phyloP scores from a whole-genome alignment of 35 echinoderm and acorn worm species.

The Apostichopus californicus region DNA sequence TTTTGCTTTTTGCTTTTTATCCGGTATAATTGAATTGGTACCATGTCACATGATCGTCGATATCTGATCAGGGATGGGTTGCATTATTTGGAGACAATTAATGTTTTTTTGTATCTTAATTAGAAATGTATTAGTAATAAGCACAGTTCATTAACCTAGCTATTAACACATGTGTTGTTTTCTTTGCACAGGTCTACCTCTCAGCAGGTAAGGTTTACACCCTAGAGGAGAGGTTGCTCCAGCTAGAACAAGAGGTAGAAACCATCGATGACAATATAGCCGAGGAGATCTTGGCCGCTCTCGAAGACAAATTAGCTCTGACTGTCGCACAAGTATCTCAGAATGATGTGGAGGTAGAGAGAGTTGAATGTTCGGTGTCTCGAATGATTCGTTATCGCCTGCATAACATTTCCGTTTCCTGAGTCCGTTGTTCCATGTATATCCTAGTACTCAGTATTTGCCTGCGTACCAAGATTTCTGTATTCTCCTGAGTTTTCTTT shows the following conservation, averaged over 20 bases:
- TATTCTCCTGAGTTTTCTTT: no score
- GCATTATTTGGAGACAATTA: no score
- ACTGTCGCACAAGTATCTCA: constrained; percentile 95
- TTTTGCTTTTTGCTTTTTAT: no score
- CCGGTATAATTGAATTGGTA: no score
- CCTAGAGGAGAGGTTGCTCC: constrained; percentile 80
- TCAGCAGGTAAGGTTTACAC: constrained; percentile 98
- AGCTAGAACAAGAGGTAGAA: constrained; percentile 80
- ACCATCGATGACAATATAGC: constrained; percentile 74
- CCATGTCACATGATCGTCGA: no score
- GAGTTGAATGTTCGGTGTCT: constrained; percentile 51
- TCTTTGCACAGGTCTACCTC: constrained; percentile 77
- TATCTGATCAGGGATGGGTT: no score
- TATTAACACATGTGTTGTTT: neutral
- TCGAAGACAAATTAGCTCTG: constrained; percentile 91
- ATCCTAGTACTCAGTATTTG: no score
- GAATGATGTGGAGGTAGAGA: constrained; percentile 86
- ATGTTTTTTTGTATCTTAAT: no score
- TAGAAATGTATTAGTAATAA: no score
- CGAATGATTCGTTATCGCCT: constrained; percentile 24
- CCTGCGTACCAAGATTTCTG: no score
- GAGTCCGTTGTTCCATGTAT: neutral
- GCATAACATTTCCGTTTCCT: constrained; percentile 10
- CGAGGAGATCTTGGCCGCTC: constrained; percentile 78
- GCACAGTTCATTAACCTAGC: no score